These are phyloP conservation scores for Bradypodion pumilum DNA, from an alignment of 2,797 vertebrate genomes.

Conservation along the genomic window DNA sequence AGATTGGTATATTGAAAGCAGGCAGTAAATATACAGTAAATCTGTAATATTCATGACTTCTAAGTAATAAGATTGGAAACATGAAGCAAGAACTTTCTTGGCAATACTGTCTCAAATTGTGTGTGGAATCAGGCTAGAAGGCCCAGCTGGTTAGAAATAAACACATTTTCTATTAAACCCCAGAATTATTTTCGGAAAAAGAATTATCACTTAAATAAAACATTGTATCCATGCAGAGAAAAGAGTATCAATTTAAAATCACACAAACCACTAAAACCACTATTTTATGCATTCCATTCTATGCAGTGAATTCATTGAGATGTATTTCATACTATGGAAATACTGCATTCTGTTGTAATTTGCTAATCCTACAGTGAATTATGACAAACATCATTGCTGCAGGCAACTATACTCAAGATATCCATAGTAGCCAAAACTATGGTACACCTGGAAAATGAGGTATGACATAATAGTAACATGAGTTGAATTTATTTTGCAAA, in stretches of 20 bases:
- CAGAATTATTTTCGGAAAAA: not conserved
- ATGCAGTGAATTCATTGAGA: not conserved
- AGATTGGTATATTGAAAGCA: not conserved
- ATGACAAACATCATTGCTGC: not conserved
- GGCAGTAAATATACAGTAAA: not conserved
- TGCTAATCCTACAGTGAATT: not conserved
- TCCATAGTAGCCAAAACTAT: no score
- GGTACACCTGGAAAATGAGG: no score
- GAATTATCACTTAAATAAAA: not conserved
- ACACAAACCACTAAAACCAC: no score
- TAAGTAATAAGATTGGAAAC: not conserved
- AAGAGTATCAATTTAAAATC: not conserved
- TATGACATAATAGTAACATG: not conserved
- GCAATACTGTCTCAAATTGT: not conserved
- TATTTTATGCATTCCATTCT: not conserved
- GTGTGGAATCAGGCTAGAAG: not conserved
- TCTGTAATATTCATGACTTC: not conserved
- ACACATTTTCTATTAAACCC: not conserved
- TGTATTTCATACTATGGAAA: not conserved
- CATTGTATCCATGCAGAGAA: not conserved
- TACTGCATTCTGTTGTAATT: not conserved
- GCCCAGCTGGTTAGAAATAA: not conserved
- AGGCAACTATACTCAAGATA: not conserved
- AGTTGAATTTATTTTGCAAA: not conserved
- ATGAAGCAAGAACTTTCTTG: not conserved